Percentiles rank a stretch among this genome's conserved stretches.
phyloP scores from a whole-genome alignment of 2,888 invertebrate species.

The Coelopa pilipes region DNA sequence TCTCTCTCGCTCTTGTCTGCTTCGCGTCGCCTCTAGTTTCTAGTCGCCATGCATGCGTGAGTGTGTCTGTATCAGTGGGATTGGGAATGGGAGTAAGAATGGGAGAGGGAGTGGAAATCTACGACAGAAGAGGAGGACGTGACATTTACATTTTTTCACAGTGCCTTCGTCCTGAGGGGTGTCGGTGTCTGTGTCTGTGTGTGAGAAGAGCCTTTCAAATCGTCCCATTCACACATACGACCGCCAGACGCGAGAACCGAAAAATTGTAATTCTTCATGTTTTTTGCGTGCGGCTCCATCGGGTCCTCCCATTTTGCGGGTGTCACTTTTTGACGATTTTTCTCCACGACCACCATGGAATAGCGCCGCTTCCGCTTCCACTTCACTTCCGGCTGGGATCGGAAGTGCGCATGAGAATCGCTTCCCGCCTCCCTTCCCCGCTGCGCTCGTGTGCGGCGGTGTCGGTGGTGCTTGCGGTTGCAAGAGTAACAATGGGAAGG shows the following conservation, averaged over 20 bases:
- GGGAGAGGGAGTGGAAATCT: slow-evolving; percentile 21
- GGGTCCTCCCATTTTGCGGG: slow-evolving; percentile 20
- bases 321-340: slow-evolving; percentile 27
- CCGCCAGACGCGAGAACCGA: neutral
- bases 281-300: neutral
- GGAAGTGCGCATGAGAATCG: slow-evolving; percentile 30
- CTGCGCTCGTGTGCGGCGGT: neutral
- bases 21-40: neutral
- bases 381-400: slow-evolving; percentile 22
- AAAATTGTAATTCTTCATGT: slow-evolving; percentile 26
- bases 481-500: slow-evolving; percentile 28
- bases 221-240: neutral
- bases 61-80: neutral
- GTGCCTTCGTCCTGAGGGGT: slow-evolving; percentile 7
- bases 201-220: neutral
- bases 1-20: neutral
- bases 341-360: slow-evolving; percentile 22
- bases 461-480: slow-evolving; percentile 5
- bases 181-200: slow-evolving; percentile 30
- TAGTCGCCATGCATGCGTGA: neutral
- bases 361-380: slow-evolving; percentile 22
- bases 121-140: slow-evolving; percentile 4
- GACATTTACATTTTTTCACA: slow-evolving; percentile 24
- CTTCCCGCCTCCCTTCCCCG: neutral
- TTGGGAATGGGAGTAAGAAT: neutral